Evolutionary conservation across 2,888 invertebrate species (phyloP), one percentile per base, ranked within the genome.

Genomic region (Tiphia femorata): DNA sequence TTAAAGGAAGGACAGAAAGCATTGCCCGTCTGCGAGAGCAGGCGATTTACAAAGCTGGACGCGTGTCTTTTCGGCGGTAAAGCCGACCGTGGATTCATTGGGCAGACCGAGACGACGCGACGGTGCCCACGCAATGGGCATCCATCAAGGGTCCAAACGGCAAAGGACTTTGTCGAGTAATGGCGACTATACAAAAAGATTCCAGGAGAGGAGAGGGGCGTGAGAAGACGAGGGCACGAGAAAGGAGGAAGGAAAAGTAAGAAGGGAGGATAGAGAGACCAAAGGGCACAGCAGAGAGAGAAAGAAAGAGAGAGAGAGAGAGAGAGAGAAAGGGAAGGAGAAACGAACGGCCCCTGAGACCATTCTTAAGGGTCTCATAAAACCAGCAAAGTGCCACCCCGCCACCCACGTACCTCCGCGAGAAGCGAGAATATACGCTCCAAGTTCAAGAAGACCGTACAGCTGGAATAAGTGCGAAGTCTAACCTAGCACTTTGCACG

Each of bases 381-480:
- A 80, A 73, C 72, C 73, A 65, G 78, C 76, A 76, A 80, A 75
- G 74, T 75, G 76, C 78, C 76, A 77, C 70, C 66, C 76, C 72
- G 73, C 80, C 80, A 79, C 81, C 81, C 80, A 81, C 81, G 79
- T 77, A 75, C 74, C 75, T 72, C 66, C 76, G 70, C 63, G 72
- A 72, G 73, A 66, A 69, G 70, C 73, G 75, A 77, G 77, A 66
- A 70, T 67, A 72, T 70, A 73, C 64, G 58, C 64, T 48, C 52
- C 54, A 50, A 59, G 47, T 47, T 53, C 48, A 56, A 69, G 58
- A 60, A 70, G 67, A 70, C 62, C 67, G 67, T 66, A 71, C 75
- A 75, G 73, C 76, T 77, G 78, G 75, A 73, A 70, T 72, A 76
- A 42, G 43, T 55, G 51, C 50, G n/a, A n/a, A n/a, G n/a, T n/a